phyloP scores from a whole-genome alignment of 2,113 vertebrate genomes.

The Esox niger region DNA sequence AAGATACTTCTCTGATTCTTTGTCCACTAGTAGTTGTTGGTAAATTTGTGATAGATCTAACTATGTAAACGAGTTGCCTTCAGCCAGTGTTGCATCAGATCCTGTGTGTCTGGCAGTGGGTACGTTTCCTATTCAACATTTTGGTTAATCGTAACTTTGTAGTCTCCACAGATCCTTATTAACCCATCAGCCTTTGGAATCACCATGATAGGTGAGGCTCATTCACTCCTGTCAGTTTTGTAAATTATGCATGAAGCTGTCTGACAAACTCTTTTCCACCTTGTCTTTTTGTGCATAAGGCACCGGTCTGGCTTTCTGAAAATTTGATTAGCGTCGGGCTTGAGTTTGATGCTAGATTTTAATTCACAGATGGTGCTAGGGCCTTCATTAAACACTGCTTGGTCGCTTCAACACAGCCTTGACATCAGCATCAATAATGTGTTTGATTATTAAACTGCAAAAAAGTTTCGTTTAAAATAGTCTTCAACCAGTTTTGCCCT shows the following conservation, averaged over 20 bases:
- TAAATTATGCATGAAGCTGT: constrained; percentile 17
- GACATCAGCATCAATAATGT: background rate
- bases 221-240: background rate
- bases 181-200: constrained; percentile 20
- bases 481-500: no score
- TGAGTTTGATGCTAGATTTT: constrained; percentile 4
- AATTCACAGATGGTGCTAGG: constrained; percentile 5
- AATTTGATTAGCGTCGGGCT: constrained; percentile 2
- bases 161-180: constrained; percentile 8
- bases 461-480: background rate
- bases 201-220: constrained; percentile 12
- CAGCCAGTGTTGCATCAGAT: no score
- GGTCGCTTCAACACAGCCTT: background rate
- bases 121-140: background rate
- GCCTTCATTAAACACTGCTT: background rate
- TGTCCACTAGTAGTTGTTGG: no score
- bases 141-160: background rate
- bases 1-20: no score
- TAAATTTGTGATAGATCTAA: no score
- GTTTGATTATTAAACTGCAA: background rate
- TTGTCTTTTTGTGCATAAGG: constrained; percentile 23
- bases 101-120: background rate
- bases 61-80: no score
- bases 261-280: constrained; percentile 18
- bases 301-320: constrained; percentile 28